These are phyloP conservation scores for Volucella zonaria DNA, from an alignment of 2,888 invertebrate species.

Conservation along the genomic window DNA sequence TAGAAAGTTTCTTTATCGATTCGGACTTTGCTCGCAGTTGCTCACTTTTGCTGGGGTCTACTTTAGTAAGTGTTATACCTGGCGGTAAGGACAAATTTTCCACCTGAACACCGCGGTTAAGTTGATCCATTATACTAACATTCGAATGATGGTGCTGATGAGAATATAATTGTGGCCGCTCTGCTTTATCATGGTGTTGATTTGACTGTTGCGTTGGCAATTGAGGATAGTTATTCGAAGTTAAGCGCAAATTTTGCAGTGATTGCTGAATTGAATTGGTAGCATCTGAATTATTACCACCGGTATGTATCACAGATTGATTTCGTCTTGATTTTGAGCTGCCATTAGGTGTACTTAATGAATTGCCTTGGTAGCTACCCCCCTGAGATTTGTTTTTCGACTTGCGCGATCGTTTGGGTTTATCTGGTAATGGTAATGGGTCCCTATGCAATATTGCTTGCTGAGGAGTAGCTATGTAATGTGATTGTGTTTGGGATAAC, in stretches of 20 bases:
- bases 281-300: slow-evolving; percentile 59
- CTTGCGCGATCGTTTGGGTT: slow-evolving; percentile 64
- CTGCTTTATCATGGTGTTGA: slow-evolving; percentile 56
- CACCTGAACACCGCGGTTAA: slow-evolving; percentile 83
- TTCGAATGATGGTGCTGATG: slow-evolving; percentile 73
- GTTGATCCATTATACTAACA: slow-evolving; percentile 83
- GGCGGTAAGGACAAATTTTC: slow-evolving; percentile 88
- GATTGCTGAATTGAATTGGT: slow-evolving; percentile 77
- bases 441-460: slow-evolving; percentile 54
- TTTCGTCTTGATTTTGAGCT: slow-evolving; percentile 64
- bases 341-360: slow-evolving; percentile 12
- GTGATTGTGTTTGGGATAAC: slow-evolving; percentile 54
- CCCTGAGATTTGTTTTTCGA: slow-evolving; percentile 63
- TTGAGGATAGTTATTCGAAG: slow-evolving; percentile 73
- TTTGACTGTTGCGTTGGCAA: slow-evolving; percentile 59
- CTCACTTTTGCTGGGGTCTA: slow-evolving; percentile 84
- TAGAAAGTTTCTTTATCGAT: slow-evolving; percentile 81
- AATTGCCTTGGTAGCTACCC: slow-evolving; percentile 22
- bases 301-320: slow-evolving; percentile 71
- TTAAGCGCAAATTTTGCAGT: slow-evolving; percentile 78
- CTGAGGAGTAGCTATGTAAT: slow-evolving; percentile 57
- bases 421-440: slow-evolving; percentile 26
- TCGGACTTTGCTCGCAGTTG: slow-evolving; percentile 81
- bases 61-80: slow-evolving; percentile 91
- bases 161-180: slow-evolving; percentile 65